phyloP scores from a whole-genome alignment of 2,888 invertebrate species.

The Callimorpha dominula region DNA sequence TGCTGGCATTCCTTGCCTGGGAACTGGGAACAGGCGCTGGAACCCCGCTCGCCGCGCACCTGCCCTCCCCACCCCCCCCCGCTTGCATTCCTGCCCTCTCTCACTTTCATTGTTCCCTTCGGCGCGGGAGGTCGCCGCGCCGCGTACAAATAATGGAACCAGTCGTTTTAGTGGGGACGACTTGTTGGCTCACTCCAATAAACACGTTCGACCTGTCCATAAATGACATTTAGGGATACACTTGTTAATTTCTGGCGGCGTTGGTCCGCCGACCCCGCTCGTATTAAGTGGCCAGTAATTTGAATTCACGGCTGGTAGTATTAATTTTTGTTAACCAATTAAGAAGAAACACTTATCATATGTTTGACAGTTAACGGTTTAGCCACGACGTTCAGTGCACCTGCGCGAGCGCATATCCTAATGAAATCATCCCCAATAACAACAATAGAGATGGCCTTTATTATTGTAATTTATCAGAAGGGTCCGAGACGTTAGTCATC shows the following conservation, averaged over 20 bases:
- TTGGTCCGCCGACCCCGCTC: slow-evolving; percentile 24
- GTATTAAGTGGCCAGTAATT: slow-evolving; percentile 32
- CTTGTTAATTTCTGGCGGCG: slow-evolving; percentile 61
- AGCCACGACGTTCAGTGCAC: slow-evolving; percentile 51
- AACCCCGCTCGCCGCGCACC: slow-evolving; percentile 60
- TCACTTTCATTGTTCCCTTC: slow-evolving; percentile 86
- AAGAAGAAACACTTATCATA: slow-evolving; percentile 58
- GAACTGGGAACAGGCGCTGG: slow-evolving; percentile 78
- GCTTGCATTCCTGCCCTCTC: slow-evolving; percentile 83
- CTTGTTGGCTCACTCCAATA: slow-evolving; percentile 76
- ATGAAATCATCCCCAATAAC: slow-evolving; percentile 82
- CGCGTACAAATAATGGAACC: slow-evolving; percentile 78
- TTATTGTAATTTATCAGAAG: slow-evolving; percentile 79
- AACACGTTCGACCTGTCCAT: slow-evolving; percentile 76
- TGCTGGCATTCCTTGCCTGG: slow-evolving; percentile 86
- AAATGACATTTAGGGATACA: slow-evolving; percentile 77
- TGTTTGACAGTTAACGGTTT: slow-evolving; percentile 68
- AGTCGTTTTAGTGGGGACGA: slow-evolving; percentile 73
- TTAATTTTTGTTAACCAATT: slow-evolving; percentile 45
- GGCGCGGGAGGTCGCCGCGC: slow-evolving; percentile 83
- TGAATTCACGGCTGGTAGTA: slow-evolving; percentile 40
- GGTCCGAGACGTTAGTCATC: slow-evolving; percentile 70
- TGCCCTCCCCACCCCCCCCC: slow-evolving; percentile 66
- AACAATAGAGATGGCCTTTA: slow-evolving; percentile 76
- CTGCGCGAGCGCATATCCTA: slow-evolving; percentile 70